Conservation (phyloP, 2,113 vertebrate genomes). For the Anguilla rostrata region DNA sequence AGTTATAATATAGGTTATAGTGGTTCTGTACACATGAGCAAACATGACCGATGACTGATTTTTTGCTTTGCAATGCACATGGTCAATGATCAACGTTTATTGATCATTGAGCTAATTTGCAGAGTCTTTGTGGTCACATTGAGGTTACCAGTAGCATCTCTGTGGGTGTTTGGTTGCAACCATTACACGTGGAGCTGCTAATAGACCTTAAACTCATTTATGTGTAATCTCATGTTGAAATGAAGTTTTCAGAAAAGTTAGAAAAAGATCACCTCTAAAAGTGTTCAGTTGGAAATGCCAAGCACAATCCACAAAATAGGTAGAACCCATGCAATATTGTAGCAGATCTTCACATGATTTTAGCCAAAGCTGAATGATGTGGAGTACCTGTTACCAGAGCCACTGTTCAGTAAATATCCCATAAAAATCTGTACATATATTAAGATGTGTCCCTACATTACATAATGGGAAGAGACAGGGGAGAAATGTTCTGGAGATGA, state of each 20-base stretch:
- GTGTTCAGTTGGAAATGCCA: too few species aligned
- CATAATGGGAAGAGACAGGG: not conserved
- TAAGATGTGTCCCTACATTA: not conserved
- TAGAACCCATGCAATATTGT: too few species aligned
- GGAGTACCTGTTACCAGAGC: not conserved
- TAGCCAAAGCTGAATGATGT: too few species aligned
- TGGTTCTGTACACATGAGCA: not conserved
- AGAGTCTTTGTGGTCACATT: not conserved
- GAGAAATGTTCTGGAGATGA: not conserved
- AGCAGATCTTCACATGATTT: too few species aligned
- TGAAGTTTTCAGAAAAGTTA: not conserved
- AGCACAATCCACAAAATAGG: too few species aligned
- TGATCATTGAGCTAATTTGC: not conserved
- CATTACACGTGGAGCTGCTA: not conserved
- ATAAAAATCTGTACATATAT: not conserved
- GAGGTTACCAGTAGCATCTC: not conserved
- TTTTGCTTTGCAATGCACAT: not conserved
- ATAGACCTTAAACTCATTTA: not conserved
- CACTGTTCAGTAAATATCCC: not conserved
- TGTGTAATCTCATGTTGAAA: not conserved
- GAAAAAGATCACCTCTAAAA: too few species aligned
- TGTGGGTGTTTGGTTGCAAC: not conserved
- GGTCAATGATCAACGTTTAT: conserved; percentile 3
- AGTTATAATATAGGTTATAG: not conserved
- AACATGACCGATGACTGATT: not conserved